Percentiles rank a stretch among this genome's conserved stretches.
These are phyloP conservation scores for Enoplosus armatus DNA, from an alignment of 2,797 vertebrate genomes.

Conservation along the genomic window DNA sequence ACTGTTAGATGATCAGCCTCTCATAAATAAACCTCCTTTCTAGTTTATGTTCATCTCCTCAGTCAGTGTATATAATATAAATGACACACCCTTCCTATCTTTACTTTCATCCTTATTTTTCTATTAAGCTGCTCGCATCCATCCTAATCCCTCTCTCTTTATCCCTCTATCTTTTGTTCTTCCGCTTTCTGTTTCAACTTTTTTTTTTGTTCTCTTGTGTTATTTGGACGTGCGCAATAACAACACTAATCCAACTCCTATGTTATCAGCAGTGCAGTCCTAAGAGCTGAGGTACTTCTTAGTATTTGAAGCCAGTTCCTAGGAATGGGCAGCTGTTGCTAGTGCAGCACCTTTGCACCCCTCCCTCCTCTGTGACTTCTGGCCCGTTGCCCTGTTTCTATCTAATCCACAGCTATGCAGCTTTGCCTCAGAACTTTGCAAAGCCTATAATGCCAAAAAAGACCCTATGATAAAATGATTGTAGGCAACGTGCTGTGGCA, in stretches of 20 bases:
- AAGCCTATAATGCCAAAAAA: conserved; percentile 39
- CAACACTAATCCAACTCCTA: conserved; percentile 19
- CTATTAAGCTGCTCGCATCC: conserved; percentile 5
- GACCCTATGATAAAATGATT: conserved; percentile 40
- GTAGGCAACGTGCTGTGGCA: conserved; percentile 26
- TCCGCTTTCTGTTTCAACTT: background rate
- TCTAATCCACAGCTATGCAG: conserved; percentile 52
- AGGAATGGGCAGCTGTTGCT: conserved; percentile 51
- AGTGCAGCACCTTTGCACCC: conserved; percentile 45
- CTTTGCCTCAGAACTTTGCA: conserved; percentile 34
- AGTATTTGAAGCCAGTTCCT: conserved; percentile 41
- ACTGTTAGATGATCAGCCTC: conserved; percentile 24
- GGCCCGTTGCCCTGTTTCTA: conserved; percentile 37
- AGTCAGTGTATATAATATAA: conserved; percentile 1
- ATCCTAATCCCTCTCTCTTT: background rate
- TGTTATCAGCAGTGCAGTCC: conserved; percentile 12
- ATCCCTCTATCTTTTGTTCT: conserved; percentile 1
- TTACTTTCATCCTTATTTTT: conserved; percentile 17
- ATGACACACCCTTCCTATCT: background rate
- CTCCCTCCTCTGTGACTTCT: conserved; percentile 42
- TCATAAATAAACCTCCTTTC: conserved; percentile 35
- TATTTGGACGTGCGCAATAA: conserved; percentile 3
- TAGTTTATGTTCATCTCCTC: conserved; percentile 30
- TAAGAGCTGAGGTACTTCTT: conserved; percentile 28
- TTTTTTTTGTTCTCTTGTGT: background rate